phyloP scores from a whole-genome alignment of 1,140 invertebrate genomes.

The Atta texana region DNA sequence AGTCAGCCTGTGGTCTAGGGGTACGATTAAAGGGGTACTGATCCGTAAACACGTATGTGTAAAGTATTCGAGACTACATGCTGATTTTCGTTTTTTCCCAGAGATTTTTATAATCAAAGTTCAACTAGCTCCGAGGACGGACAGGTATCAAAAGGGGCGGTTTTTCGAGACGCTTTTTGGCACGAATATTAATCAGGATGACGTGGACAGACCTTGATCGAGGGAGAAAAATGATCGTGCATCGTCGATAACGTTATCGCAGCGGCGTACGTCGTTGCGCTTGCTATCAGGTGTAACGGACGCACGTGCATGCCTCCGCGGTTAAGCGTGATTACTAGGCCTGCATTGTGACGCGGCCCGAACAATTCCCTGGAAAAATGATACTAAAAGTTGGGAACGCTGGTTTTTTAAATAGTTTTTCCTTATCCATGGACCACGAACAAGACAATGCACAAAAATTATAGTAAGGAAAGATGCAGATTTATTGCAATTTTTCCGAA shows the following conservation, averaged over 20 bases:
- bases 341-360: not conserved
- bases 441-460: no score
- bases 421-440: no score
- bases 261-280: slow-evolving; percentile 37
- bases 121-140: slow-evolving; percentile 48
- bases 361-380: not conserved
- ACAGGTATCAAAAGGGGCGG: not conserved
- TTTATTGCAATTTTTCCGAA: no score
- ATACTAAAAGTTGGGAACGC: not conserved
- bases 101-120: slow-evolving; percentile 83
- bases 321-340: not conserved
- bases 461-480: no score
- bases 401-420: not conserved
- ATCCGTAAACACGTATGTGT: slow-evolving; percentile 33
- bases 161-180: slow-evolving; percentile 63
- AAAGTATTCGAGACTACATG: slow-evolving; percentile 84
- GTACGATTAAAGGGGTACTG: slow-evolving; percentile 74
- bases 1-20: slow-evolving; percentile 85
- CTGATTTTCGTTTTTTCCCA: slow-evolving; percentile 84
- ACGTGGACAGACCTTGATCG: slow-evolving; percentile 76
- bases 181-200: slow-evolving; percentile 77
- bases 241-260: slow-evolving; percentile 75
- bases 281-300: slow-evolving; percentile 64
- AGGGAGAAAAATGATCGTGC: slow-evolving; percentile 68
- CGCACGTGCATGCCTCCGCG: slow-evolving; percentile 20